Base-by-base conservation (phyloP, 2,888 invertebrate species). In the Oscheius sp. region DNA sequence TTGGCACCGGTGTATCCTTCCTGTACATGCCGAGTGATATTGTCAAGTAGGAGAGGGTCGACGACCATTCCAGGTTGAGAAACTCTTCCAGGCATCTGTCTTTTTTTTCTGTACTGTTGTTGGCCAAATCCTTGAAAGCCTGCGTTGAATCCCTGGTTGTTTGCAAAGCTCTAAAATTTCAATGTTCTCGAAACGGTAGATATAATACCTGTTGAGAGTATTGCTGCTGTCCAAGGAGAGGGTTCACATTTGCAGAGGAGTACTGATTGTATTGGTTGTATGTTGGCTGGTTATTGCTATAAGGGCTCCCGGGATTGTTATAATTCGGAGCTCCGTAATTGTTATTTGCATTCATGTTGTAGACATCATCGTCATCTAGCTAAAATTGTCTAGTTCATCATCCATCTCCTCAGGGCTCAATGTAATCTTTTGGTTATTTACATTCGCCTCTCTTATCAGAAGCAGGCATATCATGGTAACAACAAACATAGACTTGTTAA, bases 11-110 rank as follows among this genome's bases (percentile, higher is more conserved):
- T 80, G 65, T 78, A 78, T 28, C 77, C 77, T 45, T 77, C 77
- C 66, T 80, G 78, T 17, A 82, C 72, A 66, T 82, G 77, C 17
- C 73, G 32, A 0, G 82, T 82, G 66, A 82, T 82, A 64, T 82
- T 82, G 68, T 82, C 81, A 32, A 82, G 56, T 8, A 82, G 70
- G n/a, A 67, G 36, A 4, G 79, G 78, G 66, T 82, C 82, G 36
- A 82, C 72, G 20, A 81, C 80, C 78, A 80, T 82, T 68, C 82
- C 82, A 2, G 80, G 75, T 47, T 80, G 77, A 17, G 75, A 76
- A 8, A 73, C 59, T 28, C 80, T 64, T 47, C 77, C 77, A 26
- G 80, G 78, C 79, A 82, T 81, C 71, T 80, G 80, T 36, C 80
- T 68, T 57, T 81, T 81, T 68, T 71, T 74, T 30, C 80, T 44